A percentile compares a stretch with the other conserved stretches of the same genome.
phyloP scores from a whole-genome alignment of 2,888 invertebrate species.

The Ophion slaviceki region DNA sequence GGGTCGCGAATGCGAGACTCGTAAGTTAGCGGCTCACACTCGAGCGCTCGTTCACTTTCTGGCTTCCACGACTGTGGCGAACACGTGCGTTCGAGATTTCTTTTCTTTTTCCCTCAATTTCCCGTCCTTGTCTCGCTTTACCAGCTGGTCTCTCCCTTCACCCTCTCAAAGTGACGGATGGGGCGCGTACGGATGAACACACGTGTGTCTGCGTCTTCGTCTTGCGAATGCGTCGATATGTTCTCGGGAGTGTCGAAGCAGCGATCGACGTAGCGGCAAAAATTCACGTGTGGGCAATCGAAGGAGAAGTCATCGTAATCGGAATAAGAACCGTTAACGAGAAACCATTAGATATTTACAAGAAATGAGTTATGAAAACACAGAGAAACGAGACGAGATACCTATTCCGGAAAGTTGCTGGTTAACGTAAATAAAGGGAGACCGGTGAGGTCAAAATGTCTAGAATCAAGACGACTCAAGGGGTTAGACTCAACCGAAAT shows the following conservation, averaged over 20 bases:
- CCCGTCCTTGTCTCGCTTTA: conserved; percentile 22
- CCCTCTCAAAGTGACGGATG: conserved; percentile 60
- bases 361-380: too few species aligned
- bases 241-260: neutral
- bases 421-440: too few species aligned
- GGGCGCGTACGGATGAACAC: conserved; percentile 24
- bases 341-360: too few species aligned
- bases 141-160: conserved; percentile 25
- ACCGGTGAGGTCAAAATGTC: too few species aligned
- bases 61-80: conserved; percentile 50
- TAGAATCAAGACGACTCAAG: too few species aligned
- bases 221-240: conserved; percentile 21
- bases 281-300: too few species aligned
- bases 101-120: neutral
- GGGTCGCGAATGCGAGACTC: conserved; percentile 54
- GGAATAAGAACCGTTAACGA: too few species aligned
- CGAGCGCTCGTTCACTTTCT: conserved; percentile 48
- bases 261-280: too few species aligned
- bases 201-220: conserved; percentile 13
- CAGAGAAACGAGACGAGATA: too few species aligned
- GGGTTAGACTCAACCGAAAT: too few species aligned
- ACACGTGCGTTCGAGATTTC: conserved; percentile 60
- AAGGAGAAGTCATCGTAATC: too few species aligned
- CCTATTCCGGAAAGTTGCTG: too few species aligned
- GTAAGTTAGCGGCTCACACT: conserved; percentile 45